Conservation (phyloP, 2,797 vertebrate genomes). For the Brachyalestes nurse region DNA sequence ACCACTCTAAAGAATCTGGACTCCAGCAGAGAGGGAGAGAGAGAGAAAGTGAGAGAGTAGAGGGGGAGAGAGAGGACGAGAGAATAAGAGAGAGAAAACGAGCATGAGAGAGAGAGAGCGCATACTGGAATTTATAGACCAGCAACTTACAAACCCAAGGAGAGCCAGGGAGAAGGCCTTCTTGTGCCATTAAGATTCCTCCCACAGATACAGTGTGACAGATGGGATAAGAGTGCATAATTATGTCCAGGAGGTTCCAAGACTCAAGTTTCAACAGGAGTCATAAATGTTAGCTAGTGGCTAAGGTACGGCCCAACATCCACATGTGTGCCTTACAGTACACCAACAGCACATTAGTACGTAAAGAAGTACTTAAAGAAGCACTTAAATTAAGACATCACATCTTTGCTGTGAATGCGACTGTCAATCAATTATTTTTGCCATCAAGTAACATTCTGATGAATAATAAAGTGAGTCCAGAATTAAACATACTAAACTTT, state of each 20-base stretch:
- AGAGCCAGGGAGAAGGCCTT: background rate
- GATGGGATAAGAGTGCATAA: conserved; percentile 18
- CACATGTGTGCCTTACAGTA: background rate
- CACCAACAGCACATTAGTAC: too few relatives aligned
- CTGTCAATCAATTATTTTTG: too few relatives aligned
- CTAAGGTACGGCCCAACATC: background rate
- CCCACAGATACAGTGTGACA: conserved; percentile 10
- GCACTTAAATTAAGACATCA: too few relatives aligned
- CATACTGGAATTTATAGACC: too few relatives aligned
- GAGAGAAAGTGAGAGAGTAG: background rate
- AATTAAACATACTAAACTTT: too few relatives aligned
- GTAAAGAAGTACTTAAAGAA: too few relatives aligned
- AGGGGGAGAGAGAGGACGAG: background rate
- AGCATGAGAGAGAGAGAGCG: background rate
- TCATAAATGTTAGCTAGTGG: background rate
- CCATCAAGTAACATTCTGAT: too few relatives aligned
- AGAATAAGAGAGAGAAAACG: too few relatives aligned
- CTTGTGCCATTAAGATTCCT: conserved; percentile 6
- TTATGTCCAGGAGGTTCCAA: conserved; percentile 23
- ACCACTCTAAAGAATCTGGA: conserved; percentile 49
- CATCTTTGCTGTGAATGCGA: too few relatives aligned
- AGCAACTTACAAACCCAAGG: too few relatives aligned
- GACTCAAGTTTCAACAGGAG: background rate
- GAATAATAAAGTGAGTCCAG: too few relatives aligned
- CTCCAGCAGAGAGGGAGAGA: conserved; percentile 39